phyloP scores from a whole-genome alignment of 2,797 vertebrate species.

The Brachyrhaphis roseni region DNA sequence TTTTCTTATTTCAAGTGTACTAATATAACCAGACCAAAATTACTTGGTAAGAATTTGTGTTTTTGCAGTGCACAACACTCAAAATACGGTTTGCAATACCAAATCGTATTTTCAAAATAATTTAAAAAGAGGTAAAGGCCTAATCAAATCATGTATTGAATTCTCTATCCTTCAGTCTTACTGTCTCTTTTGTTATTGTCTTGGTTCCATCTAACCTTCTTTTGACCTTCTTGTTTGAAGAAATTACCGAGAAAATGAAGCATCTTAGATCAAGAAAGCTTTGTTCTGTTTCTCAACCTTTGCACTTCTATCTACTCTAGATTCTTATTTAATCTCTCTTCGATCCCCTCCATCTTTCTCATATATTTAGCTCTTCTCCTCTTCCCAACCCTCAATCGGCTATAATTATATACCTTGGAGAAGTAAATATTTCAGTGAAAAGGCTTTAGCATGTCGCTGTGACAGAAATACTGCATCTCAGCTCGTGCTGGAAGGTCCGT shows the following conservation, averaged over 20 bases:
- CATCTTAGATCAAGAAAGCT: neutral
- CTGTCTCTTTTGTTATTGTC: neutral
- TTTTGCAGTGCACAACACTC: no score
- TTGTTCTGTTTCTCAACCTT: slow-evolving; percentile 1
- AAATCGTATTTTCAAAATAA: neutral
- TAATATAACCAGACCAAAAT: no score
- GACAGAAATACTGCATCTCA: neutral
- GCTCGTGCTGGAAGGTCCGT: neutral
- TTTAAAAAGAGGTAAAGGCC: neutral
- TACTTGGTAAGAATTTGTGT: no score
- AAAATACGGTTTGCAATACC: neutral
- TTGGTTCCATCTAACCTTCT: neutral
- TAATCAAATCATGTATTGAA: neutral
- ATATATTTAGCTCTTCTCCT: neutral
- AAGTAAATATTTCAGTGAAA: neutral
- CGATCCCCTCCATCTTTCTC: neutral
- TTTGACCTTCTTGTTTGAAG: neutral
- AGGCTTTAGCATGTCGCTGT: neutral
- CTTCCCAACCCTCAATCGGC: neutral
- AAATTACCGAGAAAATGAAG: slow-evolving; percentile 3
- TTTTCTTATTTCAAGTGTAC: no score
- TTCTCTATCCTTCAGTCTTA: neutral
- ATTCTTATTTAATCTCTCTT: neutral
- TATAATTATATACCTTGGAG: neutral
- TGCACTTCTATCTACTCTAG: neutral